phyloP scores from a whole-genome alignment of 64 coral and sea anemone genomes.

The Dendrophyllia cribrosa region DNA sequence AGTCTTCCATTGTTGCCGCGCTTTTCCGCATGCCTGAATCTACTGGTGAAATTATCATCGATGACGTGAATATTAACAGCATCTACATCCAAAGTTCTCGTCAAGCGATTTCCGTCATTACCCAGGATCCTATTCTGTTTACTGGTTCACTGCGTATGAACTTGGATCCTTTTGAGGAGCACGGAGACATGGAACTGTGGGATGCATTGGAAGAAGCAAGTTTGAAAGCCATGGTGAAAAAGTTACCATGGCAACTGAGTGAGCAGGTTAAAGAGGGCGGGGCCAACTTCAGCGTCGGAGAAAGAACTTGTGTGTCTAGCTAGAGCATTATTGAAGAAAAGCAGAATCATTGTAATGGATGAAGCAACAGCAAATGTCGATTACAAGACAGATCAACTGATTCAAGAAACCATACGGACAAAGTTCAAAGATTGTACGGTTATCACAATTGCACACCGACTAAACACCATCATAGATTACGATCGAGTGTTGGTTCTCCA shows the following conservation, averaged over 20 bases:
- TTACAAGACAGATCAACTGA: slow-evolving; percentile 46
- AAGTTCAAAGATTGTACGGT: slow-evolving; percentile 43
- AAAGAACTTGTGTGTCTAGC: background rate
- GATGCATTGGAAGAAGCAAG: background rate
- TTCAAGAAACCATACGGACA: slow-evolving; percentile 52
- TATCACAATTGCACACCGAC: slow-evolving; percentile 39
- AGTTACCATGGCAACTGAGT: background rate
- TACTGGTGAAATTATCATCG: background rate
- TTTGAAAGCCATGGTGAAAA: background rate
- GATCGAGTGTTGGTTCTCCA: slow-evolving; percentile 75
- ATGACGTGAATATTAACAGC: background rate
- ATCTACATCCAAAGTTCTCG: background rate
- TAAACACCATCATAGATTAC: slow-evolving; percentile 60
- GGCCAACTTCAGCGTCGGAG: background rate
- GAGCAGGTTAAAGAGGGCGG: background rate
- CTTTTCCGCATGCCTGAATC: slow-evolving; percentile 8
- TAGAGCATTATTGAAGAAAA: slow-evolving; percentile 31
- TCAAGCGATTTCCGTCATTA: background rate
- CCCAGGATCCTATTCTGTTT: slow-evolving; percentile 3
- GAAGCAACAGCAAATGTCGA: slow-evolving; percentile 71
- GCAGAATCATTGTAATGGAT: slow-evolving; percentile 73
- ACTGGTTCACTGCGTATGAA: background rate
- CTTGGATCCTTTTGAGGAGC: background rate
- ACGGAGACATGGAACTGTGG: background rate
- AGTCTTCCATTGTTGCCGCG: slow-evolving; percentile 16